Percentiles rank a stretch among this genome's conserved stretches.
Evolutionary conservation across 1,140 invertebrate genomes (phyloP).

Genomic region (Notospermus geniculatus): DNA sequence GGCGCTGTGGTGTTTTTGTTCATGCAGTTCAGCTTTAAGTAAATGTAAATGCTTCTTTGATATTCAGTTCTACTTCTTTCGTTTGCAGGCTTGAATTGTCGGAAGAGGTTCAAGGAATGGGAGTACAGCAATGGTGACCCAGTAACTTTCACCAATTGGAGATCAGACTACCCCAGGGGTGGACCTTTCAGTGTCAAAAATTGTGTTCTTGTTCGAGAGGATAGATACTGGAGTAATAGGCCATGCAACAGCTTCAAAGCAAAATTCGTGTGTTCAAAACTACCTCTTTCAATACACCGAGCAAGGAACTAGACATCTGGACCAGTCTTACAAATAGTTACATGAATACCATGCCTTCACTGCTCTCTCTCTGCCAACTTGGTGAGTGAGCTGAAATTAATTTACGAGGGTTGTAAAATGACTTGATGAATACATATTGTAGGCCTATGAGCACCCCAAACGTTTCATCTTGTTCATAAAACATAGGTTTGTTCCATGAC

Average conservation of each 20-base stretch:
- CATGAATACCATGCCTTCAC: too few relatives aligned
- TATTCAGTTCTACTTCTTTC: background rate
- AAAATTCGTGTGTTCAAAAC: conserved; percentile 41
- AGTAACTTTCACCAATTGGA: conserved; percentile 36
- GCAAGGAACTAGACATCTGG: background rate
- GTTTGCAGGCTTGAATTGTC: conserved; percentile 44
- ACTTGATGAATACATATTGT: too few relatives aligned
- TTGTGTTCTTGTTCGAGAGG: conserved; percentile 43
- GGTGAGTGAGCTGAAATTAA: too few relatives aligned
- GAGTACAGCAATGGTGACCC: conserved; percentile 36
- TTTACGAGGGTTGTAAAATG: too few relatives aligned
- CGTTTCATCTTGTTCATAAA: too few relatives aligned
- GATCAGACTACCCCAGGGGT: conserved; percentile 30
- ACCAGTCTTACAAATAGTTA: too few relatives aligned
- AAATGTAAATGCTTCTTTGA: background rate
- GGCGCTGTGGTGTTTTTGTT: too few relatives aligned
- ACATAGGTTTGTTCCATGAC: too few relatives aligned
- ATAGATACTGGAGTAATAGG: conserved; percentile 41
- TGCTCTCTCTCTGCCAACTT: too few relatives aligned
- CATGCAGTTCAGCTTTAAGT: too few relatives aligned
- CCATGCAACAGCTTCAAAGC: conserved; percentile 39
- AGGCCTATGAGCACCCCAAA: too few relatives aligned
- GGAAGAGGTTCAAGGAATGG: conserved; percentile 32
- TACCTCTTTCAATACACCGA: background rate
- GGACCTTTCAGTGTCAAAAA: conserved; percentile 35